phyloP scores from a whole-genome alignment of 1,140 invertebrate genomes.

The Bombus vancouverensis region DNA sequence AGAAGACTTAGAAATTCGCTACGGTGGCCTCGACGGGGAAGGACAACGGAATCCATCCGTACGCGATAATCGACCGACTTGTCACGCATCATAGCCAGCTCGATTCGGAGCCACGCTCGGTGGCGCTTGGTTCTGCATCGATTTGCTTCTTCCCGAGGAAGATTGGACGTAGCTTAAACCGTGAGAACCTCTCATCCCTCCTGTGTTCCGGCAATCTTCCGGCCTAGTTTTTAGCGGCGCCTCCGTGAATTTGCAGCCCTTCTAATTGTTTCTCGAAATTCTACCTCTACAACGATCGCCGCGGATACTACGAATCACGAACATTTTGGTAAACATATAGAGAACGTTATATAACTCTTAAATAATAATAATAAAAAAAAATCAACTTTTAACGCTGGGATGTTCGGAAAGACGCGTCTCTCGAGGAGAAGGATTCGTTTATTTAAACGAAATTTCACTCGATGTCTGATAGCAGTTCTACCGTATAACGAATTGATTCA shows the following conservation, averaged over 20 bases:
- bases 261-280: constrained; percentile 45
- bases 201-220: constrained; percentile 24
- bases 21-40: constrained; percentile 9
- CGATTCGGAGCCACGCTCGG: not conserved
- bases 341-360: too few relatives aligned
- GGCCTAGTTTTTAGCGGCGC: constrained; percentile 7
- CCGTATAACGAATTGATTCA: not conserved
- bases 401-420: too few relatives aligned
- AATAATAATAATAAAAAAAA: too few relatives aligned
- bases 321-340: too few relatives aligned
- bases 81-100: constrained; percentile 23
- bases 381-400: too few relatives aligned
- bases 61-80: constrained; percentile 30
- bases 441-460: not conserved
- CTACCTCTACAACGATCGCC: not conserved
- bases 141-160: not conserved
- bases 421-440: not conserved
- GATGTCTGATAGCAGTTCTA: not conserved
- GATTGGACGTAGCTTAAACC: constrained; percentile 15
- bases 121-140: not conserved
- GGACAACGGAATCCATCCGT: constrained; percentile 11
- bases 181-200: constrained; percentile 1
- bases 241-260: not conserved
- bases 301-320: too few relatives aligned
- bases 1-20: constrained; percentile 14